phyloP scores from a whole-genome alignment of 2,888 invertebrate species.

The Lithophane socia region DNA sequence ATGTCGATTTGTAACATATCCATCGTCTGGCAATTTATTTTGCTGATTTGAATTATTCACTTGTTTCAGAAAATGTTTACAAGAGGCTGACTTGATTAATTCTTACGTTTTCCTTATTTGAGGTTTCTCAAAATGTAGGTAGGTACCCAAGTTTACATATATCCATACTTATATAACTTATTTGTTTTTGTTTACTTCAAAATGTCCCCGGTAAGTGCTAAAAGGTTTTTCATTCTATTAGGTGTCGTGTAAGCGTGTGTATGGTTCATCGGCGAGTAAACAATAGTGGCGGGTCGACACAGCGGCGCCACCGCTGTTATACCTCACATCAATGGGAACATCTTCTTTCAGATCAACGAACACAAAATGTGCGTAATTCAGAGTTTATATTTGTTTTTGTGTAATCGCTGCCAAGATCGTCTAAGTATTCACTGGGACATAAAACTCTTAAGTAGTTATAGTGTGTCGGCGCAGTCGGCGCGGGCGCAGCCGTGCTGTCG shows the following conservation, averaged over 20 bases:
- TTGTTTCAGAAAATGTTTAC: constrained; percentile 22
- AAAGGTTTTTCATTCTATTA: constrained; percentile 69
- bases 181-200: constrained; percentile 39
- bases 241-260: constrained; percentile 60
- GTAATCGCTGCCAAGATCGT: constrained; percentile 70
- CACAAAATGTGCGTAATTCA: constrained; percentile 76
- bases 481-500: constrained; percentile 64
- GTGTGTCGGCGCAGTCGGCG: constrained; percentile 43
- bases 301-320: constrained; percentile 82
- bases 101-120: constrained; percentile 44
- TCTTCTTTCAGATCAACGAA: constrained; percentile 78
- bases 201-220: constrained; percentile 59
- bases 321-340: constrained; percentile 76
- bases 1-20: not conserved
- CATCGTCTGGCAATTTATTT: constrained; percentile 12
- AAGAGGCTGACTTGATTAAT: constrained; percentile 12
- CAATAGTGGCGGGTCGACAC: constrained; percentile 76
- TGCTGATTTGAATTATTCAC: constrained; percentile 38
- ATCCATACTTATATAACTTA: not conserved
- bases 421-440: constrained; percentile 69
- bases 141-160: not conserved
- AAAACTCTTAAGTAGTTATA: constrained; percentile 62
- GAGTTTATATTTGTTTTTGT: constrained; percentile 71
- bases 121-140: constrained; percentile 1
- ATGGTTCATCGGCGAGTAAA: constrained; percentile 69